phyloP scores from a whole-genome alignment of 2,797 vertebrate species.

The Chaetodon trifasciatus region DNA sequence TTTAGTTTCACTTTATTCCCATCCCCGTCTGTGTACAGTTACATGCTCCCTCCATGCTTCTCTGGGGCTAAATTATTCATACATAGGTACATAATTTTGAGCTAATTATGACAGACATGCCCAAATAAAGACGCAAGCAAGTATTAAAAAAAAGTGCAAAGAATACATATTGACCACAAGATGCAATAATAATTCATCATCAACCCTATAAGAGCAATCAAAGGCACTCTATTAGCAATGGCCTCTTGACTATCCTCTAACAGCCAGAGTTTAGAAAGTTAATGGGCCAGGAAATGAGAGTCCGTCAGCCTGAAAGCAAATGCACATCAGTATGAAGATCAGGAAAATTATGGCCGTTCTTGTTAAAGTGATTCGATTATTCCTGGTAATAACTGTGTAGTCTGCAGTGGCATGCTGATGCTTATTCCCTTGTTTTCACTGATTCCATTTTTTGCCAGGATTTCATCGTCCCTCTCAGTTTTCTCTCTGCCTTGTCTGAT shows the following conservation, averaged over 20 bases:
- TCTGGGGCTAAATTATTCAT: not conserved
- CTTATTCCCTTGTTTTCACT: not conserved
- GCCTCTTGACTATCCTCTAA: not conserved
- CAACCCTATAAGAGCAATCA: not conserved
- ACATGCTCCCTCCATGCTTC: not conserved
- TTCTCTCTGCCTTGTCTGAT: not conserved
- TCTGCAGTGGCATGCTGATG: not conserved
- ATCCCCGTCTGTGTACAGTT: not conserved
- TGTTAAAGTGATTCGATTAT: not conserved
- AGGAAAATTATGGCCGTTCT: no score
- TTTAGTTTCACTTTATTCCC: not conserved
- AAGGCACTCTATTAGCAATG: not conserved
- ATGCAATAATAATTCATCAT: not conserved
- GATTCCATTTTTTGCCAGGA: no score
- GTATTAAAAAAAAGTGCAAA: not conserved
- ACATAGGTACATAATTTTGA: not conserved
- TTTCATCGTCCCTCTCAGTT: not conserved
- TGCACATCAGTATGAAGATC: no score
- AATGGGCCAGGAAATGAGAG: conserved; percentile 16
- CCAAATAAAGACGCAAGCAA: not conserved
- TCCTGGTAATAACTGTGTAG: not conserved
- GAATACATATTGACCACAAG: not conserved
- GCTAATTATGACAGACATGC: not conserved
- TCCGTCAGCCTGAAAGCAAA: not conserved
- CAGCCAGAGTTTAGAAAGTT: conserved; percentile 3